Base-by-base conservation (phyloP, 1,140 invertebrate species). In the Bombus picipes region DNA sequence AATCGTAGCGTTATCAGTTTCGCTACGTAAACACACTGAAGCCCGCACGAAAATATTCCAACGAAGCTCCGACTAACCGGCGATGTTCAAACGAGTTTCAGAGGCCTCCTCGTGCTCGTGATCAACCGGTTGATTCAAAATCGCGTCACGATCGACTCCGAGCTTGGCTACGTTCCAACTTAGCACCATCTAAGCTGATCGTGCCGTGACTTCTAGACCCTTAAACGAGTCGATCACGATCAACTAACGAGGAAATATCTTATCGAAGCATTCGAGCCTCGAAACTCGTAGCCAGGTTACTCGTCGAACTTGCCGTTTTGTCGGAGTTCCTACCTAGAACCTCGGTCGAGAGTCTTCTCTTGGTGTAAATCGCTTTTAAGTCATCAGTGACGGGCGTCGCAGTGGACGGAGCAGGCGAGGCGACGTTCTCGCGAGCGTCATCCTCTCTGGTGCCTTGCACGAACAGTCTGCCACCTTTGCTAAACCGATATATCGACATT, bases 271-370 rank as follows among this genome's bases (percentile, higher is more conserved):
- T 28, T 28, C 34, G 34, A 59, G 12, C n/a, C 25, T 32, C 25
- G n/a, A 81, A 25, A 62, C 80, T 73, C 70, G 80, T 62, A 25
- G 47, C 41, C 32, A 3, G 47, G 41, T 25, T 9, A 10, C 18
- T 37, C 74, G 74, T 39, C n/a, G 12, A 73, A 32, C 39, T 43
- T 15, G 47, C 5, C 34, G 53, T 28, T 39, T 39, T 22, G 22
- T 25, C 65, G n/a, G 25, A 28, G 70, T 62, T 74, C 66, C 79
- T 94, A 95, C 97, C 98, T 93, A 97, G 95, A 92, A 97, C 97
- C 96, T 98, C 98, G 83, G 98, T 98, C 88, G 97, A 97, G 87
- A 98, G 95, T 89, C 97, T 96, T 91, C 98, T 97, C 93, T 97
- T 98, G 81, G 97, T 98, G 91, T 97, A 97, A 92, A 98, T 96